Conservation (phyloP, 2,113 vertebrate species). For the Eurystomus gularis region DNA sequence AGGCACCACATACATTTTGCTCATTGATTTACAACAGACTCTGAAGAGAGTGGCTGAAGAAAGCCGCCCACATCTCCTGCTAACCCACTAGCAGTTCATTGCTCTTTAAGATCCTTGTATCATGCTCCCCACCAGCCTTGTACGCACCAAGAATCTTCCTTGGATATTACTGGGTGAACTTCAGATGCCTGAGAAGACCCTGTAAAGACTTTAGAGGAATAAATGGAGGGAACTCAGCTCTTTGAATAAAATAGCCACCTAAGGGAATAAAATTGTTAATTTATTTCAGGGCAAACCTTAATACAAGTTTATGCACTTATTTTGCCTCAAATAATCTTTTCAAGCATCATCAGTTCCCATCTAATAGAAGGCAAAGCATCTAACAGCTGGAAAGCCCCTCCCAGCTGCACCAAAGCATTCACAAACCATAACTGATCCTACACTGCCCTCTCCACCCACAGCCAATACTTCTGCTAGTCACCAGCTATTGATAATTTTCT, state of each 20-base stretch:
- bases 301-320: conserved; percentile 43
- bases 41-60: background rate
- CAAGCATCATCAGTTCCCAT: conserved; percentile 5
- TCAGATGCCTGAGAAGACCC: background rate
- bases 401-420: background rate
- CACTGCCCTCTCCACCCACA: too few relatives aligned
- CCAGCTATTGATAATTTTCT: background rate
- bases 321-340: conserved; percentile 38
- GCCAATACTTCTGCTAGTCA: background rate
- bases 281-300: background rate
- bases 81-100: background rate
- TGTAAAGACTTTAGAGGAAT: background rate
- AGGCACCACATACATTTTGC: background rate
- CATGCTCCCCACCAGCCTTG: background rate
- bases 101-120: background rate
- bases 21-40: background rate
- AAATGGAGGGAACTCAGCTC: background rate
- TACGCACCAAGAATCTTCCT: background rate
- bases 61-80: background rate
- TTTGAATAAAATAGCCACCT: background rate
- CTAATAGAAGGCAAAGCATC: background rate
- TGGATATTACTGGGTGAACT: background rate
- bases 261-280: conserved; percentile 11
- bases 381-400: background rate
- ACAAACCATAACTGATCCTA: background rate